Conservation (phyloP, 1,140 invertebrate genomes). For the Temnothorax longispinosus region DNA sequence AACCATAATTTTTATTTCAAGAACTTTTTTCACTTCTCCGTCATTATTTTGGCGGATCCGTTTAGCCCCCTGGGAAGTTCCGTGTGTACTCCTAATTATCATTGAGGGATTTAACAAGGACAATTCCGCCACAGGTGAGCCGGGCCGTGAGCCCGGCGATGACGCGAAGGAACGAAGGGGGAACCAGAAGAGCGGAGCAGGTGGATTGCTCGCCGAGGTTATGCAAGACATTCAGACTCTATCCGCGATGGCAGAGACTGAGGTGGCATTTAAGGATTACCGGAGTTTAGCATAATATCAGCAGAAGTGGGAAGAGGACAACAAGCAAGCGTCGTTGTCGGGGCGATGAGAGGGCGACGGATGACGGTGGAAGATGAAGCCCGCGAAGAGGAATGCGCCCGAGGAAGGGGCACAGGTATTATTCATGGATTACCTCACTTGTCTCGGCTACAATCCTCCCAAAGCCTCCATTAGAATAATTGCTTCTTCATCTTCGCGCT, state of each 20-base stretch:
- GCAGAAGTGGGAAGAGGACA: constrained; percentile 72
- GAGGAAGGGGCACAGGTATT: constrained; percentile 76
- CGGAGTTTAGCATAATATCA: constrained; percentile 84
- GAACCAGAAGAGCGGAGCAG: constrained; percentile 12
- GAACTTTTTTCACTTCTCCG: background rate
- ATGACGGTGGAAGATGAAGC: constrained; percentile 47
- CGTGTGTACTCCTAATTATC: constrained; percentile 64
- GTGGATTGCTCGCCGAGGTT: constrained; percentile 57
- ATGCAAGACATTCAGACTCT: constrained; percentile 76
- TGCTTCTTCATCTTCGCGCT: constrained; percentile 85
- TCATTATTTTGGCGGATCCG: constrained; percentile 30
- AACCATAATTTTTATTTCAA: constrained; percentile 11
- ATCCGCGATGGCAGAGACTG: constrained; percentile 67
- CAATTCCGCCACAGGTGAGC: constrained; percentile 45
- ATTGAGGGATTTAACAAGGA: constrained; percentile 36
- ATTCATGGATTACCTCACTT: constrained; percentile 85
- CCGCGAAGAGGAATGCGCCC: constrained; percentile 50
- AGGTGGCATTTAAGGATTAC: constrained; percentile 82
- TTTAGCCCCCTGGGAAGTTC: constrained; percentile 20
- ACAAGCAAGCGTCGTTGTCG: constrained; percentile 54
- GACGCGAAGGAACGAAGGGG: constrained; percentile 7
- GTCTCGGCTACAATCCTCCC: constrained; percentile 82
- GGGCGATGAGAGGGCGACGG: constrained; percentile 56
- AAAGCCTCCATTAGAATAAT: constrained; percentile 85
- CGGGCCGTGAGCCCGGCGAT: background rate